Conservation (phyloP, 2,888 invertebrate species). For the Buathra laborator region DNA sequence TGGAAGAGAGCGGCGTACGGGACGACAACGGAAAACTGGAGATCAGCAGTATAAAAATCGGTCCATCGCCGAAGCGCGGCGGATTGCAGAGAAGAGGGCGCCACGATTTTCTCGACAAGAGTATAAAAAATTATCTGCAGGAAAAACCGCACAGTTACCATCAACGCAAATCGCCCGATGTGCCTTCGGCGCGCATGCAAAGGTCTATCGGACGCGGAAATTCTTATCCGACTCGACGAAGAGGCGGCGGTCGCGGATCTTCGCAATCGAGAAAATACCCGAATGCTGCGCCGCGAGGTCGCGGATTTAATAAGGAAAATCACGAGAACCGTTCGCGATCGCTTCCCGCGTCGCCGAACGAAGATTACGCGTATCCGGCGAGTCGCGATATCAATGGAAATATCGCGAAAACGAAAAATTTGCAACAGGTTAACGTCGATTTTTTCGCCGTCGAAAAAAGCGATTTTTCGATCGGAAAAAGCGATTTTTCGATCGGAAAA, state of each 20-base stretch:
- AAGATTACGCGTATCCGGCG: constrained; percentile 4
- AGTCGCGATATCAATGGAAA: constrained; percentile 63
- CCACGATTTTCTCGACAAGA: constrained; percentile 66
- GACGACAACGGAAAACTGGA: constrained; percentile 66
- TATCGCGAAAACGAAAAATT: neutral
- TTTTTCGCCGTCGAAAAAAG: neutral
- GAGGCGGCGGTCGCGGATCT: neutral
- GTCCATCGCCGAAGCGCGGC: constrained; percentile 35
- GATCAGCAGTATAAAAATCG: constrained; percentile 32
- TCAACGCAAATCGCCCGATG: constrained; percentile 12
- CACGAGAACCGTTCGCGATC: constrained; percentile 7
- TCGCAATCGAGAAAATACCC: constrained; percentile 15
- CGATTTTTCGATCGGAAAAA: neutral
- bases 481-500: neutral
- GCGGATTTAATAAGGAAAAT: constrained; percentile 26
- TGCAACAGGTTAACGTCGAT: neutral
- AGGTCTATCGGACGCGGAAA: constrained; percentile 3
- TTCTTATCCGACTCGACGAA: constrained; percentile 7
- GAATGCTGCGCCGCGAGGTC: constrained; percentile 14
- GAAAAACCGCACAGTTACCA: constrained; percentile 33
- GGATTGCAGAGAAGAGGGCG: constrained; percentile 37
- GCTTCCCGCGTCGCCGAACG: neutral
- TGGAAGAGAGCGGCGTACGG: constrained; percentile 65
- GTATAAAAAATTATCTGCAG: constrained; percentile 65
- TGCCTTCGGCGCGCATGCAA: neutral